Evolutionary conservation across 2,888 invertebrate species (phyloP), one percentile per base, ranked within the genome.

Genomic region (Athrips mouffetella): DNA sequence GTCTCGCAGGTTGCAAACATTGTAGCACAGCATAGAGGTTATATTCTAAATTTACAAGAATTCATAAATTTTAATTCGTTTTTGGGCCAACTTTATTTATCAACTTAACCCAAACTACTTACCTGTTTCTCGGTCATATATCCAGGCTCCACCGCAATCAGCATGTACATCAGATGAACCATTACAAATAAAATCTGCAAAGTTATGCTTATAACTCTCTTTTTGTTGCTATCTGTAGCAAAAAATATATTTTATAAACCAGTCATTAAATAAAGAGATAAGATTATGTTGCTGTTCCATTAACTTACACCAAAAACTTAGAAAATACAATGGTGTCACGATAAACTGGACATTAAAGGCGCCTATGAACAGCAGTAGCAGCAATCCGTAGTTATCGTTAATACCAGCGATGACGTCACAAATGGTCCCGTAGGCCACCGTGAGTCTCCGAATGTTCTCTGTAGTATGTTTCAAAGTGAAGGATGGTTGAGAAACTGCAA

Each of bases 101-200:
- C n/a, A n/a, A n/a, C n/a, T n/a, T n/a, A n/a, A n/a, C n/a, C n/a
- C n/a, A n/a, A n/a, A 31, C n/a, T 31, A 15, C 16, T 21, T 45
- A 35, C 45, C 45, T 45, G 10, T 10, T 10, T 16, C 5, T 45
- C 21, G 8, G 25, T 45, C 3, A 1, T 13, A n/a, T 45, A 27
- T 16, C 45, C 45, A 4, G 45, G 45, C 16, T 45, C 45, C n/a
- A 45, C 25, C 6, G 15, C 23, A 5, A 45, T 15, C 35, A 35
- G 8, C 35, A 45, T 35, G 20, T 35, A 23, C 3, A n/a, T n/a
- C 7, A 35, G n/a, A n/a, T 45, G 25, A 8, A 8, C 21, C 2
- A 35, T 8, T 21, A 45, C 16, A 10, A 45, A 45, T 8, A 42
- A 1, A 2, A 42, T 30, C 11, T 42, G 42, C n/a, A 42, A 23